Base-by-base conservation (phyloP, 2,797 vertebrate species). In the Macropus fuliginosus region DNA sequence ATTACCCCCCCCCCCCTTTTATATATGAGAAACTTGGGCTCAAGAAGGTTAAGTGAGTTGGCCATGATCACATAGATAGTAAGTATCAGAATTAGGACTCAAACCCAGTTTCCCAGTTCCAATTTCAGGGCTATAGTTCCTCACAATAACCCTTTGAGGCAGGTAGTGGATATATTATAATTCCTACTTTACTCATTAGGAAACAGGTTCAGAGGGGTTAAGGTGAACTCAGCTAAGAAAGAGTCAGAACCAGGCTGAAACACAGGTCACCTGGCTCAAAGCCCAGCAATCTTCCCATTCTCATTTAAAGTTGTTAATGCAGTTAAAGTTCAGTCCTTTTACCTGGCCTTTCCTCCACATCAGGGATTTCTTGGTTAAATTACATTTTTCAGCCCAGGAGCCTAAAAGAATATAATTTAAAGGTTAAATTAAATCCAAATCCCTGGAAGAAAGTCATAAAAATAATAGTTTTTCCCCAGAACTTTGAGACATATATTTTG, bases 401-500 rank as follows among this genome's bases (percentile, higher is more conserved):
- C 91, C 52, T 91, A 89, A 55, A 93, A 96, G 9, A 56, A 27
- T 55, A 16, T 29, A 92, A 27, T 21, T 55, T 55, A 55, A 94
- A 93, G 28, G 9, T 74, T 94, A 66, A 91, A 12, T 56, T 92
- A 56, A 95, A 95, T 56, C 4, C 1, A 66, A n/a, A 28, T 18
- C n/a, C 91, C 40, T 59, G 46, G 5, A 11, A 24, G 90, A 29
- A 87, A 40, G 40, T 56, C 52, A 91, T 16, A 59, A 29, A 59
- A 0, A 55, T 66, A 55, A 40, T 92, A 91, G 94, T 96, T 55
- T 91, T 29, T 54, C 4, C 18, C 87, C 29, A 92, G 57, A 92
- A 95, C 90, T 57, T 29, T 54, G 91, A 94, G 56, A 92, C 11
- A 90, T 50, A 89, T 28, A 46, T 24, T 91, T 94, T 90, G 5